phyloP scores from a whole-genome alignment of 2,888 invertebrate species.

The Molorchus minor region DNA sequence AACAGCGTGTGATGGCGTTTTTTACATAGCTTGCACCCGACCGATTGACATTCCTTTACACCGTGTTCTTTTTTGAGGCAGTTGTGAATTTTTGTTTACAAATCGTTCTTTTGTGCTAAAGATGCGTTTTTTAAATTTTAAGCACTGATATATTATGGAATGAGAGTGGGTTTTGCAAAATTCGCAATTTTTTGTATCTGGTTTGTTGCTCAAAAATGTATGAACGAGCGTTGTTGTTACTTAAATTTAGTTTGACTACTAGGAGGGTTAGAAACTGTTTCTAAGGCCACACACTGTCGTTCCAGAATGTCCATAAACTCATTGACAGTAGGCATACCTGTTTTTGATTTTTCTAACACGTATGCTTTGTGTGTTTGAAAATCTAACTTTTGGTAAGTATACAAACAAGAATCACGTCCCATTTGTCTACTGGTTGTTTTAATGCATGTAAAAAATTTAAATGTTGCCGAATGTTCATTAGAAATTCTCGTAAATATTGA shows the following conservation, averaged over 20 bases:
- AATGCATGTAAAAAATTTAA: background rate
- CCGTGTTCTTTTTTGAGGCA: conserved; percentile 5
- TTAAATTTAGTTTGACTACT: background rate
- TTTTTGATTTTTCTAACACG: conserved; percentile 3
- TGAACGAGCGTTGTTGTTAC: background rate
- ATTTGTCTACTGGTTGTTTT: background rate
- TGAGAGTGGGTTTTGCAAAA: background rate
- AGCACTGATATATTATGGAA: conserved; percentile 9
- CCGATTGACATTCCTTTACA: conserved; percentile 8
- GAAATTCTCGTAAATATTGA: background rate
- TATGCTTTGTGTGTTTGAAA: conserved; percentile 2
- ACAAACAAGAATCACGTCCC: conserved; percentile 3
- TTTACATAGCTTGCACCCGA: conserved; percentile 64
- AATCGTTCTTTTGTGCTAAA: too few species aligned
- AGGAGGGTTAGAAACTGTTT: background rate
- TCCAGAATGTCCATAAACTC: background rate
- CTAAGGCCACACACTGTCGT: background rate
- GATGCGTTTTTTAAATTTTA: too few species aligned
- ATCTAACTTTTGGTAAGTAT: too few species aligned
- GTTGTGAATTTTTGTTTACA: conserved; percentile 3
- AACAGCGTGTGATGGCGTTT: conserved; percentile 60
- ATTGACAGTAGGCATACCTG: background rate
- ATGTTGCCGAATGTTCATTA: background rate
- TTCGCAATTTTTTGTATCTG: background rate
- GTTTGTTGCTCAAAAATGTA: background rate